A percentile compares a stretch with the other conserved stretches of the same genome.
These are phyloP conservation scores for Struthidea cinerea DNA, from an alignment of 2,113 vertebrate genomes.

Conservation along the genomic window DNA sequence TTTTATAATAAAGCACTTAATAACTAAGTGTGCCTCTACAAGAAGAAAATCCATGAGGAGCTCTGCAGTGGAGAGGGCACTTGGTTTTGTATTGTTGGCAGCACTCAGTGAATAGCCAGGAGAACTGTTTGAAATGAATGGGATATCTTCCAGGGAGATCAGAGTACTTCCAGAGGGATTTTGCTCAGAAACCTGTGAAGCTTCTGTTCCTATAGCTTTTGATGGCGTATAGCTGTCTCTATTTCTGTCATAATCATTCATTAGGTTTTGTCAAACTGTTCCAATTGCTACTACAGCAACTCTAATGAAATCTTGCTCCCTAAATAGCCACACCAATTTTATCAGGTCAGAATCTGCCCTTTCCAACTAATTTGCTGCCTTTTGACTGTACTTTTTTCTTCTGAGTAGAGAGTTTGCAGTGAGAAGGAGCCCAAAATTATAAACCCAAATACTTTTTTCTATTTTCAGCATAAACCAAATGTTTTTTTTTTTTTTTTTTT, in stretches of 20 bases:
- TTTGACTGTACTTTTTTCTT: neutral
- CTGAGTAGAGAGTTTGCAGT: neutral
- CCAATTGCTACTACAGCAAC: slow-evolving; percentile 67
- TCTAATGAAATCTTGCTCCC: slow-evolving; percentile 59
- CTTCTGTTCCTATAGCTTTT: slow-evolving; percentile 20
- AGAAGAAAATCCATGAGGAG: neutral
- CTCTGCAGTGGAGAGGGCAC: neutral
- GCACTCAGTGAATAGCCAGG: neutral
- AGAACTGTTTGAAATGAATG: neutral
- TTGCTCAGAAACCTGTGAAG: slow-evolving; percentile 1
- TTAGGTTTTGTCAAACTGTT: slow-evolving; percentile 48
- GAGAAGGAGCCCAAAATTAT: neutral
- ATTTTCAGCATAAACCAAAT: neutral
- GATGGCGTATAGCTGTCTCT: neutral
- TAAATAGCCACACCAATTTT: slow-evolving; percentile 42
- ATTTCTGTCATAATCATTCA: slow-evolving; percentile 55
- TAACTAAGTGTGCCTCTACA: neutral
- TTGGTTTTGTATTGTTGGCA: neutral
- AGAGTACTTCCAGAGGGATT: neutral
- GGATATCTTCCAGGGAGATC: slow-evolving; percentile 15
- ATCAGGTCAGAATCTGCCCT: slow-evolving; percentile 43
- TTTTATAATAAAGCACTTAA: slow-evolving; percentile 5
- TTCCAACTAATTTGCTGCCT: neutral
- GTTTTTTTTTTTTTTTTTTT: neutral
- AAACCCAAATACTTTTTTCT: neutral